Percentiles rank a stretch among this genome's conserved stretches.
Conservation (phyloP, 1,140 invertebrate genomes). For the Hypothenemus hampei region DNA sequence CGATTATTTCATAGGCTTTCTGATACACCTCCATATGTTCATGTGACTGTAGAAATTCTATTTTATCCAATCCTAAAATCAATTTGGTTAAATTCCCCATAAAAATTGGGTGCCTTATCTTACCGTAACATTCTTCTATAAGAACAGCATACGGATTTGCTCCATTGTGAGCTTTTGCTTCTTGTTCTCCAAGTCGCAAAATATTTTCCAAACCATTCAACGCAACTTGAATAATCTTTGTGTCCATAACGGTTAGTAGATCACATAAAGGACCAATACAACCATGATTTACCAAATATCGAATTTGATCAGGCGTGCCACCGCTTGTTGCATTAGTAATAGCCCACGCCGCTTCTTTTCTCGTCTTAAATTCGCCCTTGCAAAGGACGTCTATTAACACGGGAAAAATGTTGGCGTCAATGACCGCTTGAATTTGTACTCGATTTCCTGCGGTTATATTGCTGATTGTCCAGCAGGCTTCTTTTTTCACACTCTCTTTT, state of each 20-base stretch:
- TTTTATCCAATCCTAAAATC: conserved; percentile 86
- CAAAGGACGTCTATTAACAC: conserved; percentile 85
- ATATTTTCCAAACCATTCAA: conserved; percentile 97
- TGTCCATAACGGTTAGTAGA: conserved; percentile 87
- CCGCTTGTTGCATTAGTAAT: conserved; percentile 97
- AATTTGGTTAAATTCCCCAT: background rate
- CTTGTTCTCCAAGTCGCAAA: conserved; percentile 83
- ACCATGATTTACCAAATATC: conserved; percentile 59
- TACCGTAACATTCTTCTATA: conserved; percentile 96
- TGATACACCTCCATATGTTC: conserved; percentile 96
- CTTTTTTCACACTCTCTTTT: conserved; percentile 88
- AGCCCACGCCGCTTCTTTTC: conserved; percentile 97
- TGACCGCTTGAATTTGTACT: conserved; percentile 90
- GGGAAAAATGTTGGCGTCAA: conserved; percentile 94
- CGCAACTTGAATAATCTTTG: conserved; percentile 96
- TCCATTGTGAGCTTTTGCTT: conserved; percentile 63
- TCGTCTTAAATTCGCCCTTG: conserved; percentile 92
- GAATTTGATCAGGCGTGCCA: conserved; percentile 88
- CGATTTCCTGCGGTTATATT: conserved; percentile 97
- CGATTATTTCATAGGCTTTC: conserved; percentile 94
- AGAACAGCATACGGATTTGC: conserved; percentile 88
- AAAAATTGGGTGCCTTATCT: conserved; percentile 33
- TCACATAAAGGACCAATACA: conserved; percentile 95
- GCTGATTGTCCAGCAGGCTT: conserved; percentile 97
- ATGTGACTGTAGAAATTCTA: conserved; percentile 94